phyloP scores from a whole-genome alignment of 2,888 invertebrate genomes.

The Hirtodrosophila trivittata region DNA sequence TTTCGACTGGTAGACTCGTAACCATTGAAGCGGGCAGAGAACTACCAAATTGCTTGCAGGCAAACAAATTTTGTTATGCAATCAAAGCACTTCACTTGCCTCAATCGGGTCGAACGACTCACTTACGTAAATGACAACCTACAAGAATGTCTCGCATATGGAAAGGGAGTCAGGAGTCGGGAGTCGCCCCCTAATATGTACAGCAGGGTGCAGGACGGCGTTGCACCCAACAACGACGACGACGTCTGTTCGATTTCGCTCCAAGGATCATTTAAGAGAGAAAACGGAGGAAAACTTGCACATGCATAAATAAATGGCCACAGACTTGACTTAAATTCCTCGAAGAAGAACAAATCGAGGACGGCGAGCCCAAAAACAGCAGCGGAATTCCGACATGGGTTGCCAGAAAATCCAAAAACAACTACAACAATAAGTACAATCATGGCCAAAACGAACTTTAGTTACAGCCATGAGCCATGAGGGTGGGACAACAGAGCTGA shows the following conservation, averaged over 20 bases:
- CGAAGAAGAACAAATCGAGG: constrained; percentile 13
- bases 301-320: constrained; percentile 67
- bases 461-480: constrained; percentile 26
- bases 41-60: constrained; percentile 50
- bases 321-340: constrained; percentile 51
- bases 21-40: constrained; percentile 16
- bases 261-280: constrained; percentile 56
- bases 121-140: constrained; percentile 40
- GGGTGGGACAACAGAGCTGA: constrained; percentile 13
- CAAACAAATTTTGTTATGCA: constrained; percentile 59
- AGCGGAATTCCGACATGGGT: constrained; percentile 31
- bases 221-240: neutral
- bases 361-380: constrained; percentile 10
- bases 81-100: constrained; percentile 55
- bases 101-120: constrained; percentile 16
- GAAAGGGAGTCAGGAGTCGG: neutral
- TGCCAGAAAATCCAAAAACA: constrained; percentile 4
- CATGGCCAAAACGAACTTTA: constrained; percentile 32
- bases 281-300: constrained; percentile 49
- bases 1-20: constrained; percentile 16
- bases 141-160: neutral
- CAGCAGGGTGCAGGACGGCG: constrained; percentile 21
- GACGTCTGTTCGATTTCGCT: constrained; percentile 42
- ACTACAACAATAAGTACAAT: constrained; percentile 2
- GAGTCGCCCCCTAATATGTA: too few species aligned